Evolutionary conservation across 2,888 invertebrate genomes (phyloP).

Genomic region (Orchestes rusci): DNA sequence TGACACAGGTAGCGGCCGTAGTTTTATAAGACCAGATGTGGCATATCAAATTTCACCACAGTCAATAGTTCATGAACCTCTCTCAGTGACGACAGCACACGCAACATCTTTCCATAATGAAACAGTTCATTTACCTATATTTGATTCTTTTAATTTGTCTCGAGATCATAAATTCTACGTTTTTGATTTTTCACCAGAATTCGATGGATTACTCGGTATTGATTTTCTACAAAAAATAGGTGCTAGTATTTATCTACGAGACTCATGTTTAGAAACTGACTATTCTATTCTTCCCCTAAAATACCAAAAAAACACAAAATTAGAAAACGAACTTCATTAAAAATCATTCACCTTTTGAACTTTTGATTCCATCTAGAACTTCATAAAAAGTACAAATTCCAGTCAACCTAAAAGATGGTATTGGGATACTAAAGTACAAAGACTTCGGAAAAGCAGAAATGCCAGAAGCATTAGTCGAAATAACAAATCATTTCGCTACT

Average conservation of each 20-base stretch:
- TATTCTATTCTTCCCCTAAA: slow-evolving; percentile 4
- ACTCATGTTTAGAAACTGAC: slow-evolving; percentile 3
- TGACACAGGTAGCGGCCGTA: not conserved
- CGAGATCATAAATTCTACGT: slow-evolving; percentile 13
- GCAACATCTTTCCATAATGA: slow-evolving; percentile 4
- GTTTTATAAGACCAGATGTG: slow-evolving; percentile 1
- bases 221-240: slow-evolving; percentile 7
- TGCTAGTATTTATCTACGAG: slow-evolving; percentile 6
- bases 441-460: slow-evolving; percentile 9
- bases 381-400: slow-evolving; percentile 8
- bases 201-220: slow-evolving; percentile 11
- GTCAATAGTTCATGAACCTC: not conserved
- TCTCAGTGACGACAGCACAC: slow-evolving; percentile 3
- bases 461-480: slow-evolving; percentile 9
- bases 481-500: slow-evolving; percentile 1
- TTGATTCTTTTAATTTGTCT: slow-evolving; percentile 1
- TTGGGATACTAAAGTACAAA: slow-evolving; percentile 10
- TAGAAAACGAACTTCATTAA: not conserved
- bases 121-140: slow-evolving; percentile 7
- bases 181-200: slow-evolving; percentile 12
- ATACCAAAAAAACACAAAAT: not conserved
- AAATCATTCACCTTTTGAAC: not conserved
- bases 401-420: slow-evolving; percentile 4
- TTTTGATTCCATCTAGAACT: slow-evolving; percentile 6
- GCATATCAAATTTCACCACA: not conserved